Evolutionary conservation across 2,113 vertebrate species (phyloP), one percentile per base, ranked within the genome.

Genomic region (Nannospalax galili): DNA sequence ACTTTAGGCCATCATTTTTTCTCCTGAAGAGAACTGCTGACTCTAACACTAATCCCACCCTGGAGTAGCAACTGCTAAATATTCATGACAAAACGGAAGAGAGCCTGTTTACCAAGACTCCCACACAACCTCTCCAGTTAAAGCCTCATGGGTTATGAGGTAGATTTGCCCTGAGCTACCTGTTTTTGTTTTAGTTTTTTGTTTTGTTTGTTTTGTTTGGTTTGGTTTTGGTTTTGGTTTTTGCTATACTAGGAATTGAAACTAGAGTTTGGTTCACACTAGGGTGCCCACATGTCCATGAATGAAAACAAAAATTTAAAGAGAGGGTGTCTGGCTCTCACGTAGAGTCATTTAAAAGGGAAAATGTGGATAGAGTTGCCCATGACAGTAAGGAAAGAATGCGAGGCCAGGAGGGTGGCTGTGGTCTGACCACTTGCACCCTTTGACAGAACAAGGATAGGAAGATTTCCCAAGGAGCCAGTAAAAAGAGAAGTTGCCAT

Each of bases 201-300:
- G 65, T 67, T 84, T 20, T 52, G n/a, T n/a, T 16, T 0, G 14
- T 56, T 28, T 37, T 79, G 20, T 37, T 26, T 37, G 4, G n/a
- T 37, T n/a, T 22, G 45, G 48, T 45, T 37, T 70, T 37, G n/a
- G 48, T 30, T 87, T 72, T 30, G 2, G 4, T 58, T 37, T 52
- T 58, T 58, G 35, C 32, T 52, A 16, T 30, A 40, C 0, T 86
- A 35, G 24, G 35, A 48, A 72, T 37, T 20, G 15, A 58, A 58
- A 7, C n/a, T 56, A 69, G 26, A 2, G 5, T 17, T 5, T 72
- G 37, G 15, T 5, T 17, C 67, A 20, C 40, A 35, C 22, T 16
- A 56, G 37, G 69, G 62, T 7, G 0, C 8, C 32, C 42, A 2
- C 5, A 0, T 0, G 30, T 6, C 52, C 7, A 3, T 5, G 37